Base-by-base conservation (phyloP, 1,140 invertebrate species). In the Pantala flavescens region DNA sequence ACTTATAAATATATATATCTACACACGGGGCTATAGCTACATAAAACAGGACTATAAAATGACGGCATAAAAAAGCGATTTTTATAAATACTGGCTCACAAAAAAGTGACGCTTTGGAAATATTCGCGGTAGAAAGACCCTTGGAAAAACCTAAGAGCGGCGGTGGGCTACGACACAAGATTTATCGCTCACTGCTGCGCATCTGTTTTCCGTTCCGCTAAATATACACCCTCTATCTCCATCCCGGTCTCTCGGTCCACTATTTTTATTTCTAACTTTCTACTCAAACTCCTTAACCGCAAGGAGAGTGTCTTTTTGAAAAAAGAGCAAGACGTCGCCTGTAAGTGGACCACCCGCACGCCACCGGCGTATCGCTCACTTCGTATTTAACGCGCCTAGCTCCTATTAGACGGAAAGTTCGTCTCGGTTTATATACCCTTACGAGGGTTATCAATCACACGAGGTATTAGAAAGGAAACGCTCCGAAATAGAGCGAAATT, bases 121-220 rank as follows among this genome's bases (percentile, higher is more conserved):
- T 63, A 16, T 21, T 21, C 14, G 16, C 49, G 16, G 49, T 12
- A 16, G 12, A 12, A 36, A 36, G 28, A 36, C 28, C 28, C 49
- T 12, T 16, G n/a, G 49, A 19, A 63, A 63, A 63, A 21, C 49
- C 49, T 19, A 5, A 21, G 49, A 63, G 49, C n/a, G 2, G 28
- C 49, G 49, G n/a, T 12, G 49, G 49, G 1, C 49, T 16, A 3
- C n/a, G 49, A 21, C 49, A 21, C 49, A 63, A 63, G 49, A 63
- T 63, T 63, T 63, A 63, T 63, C n/a, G 49, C 49, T 63, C 12
- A 5, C 49, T 12, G 49, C 49, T 63, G 49, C 49, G 49, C 49
- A 63, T 63, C 49, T 63, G 49, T 63, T 63, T 63, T 63, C n/a
- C 49, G 49, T 63, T 63, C 49, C 49, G 49, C 49, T 63, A 63